These are phyloP conservation scores for Phaetusa simplex DNA, from an alignment of 2,113 vertebrate genomes.

Conservation along the genomic window DNA sequence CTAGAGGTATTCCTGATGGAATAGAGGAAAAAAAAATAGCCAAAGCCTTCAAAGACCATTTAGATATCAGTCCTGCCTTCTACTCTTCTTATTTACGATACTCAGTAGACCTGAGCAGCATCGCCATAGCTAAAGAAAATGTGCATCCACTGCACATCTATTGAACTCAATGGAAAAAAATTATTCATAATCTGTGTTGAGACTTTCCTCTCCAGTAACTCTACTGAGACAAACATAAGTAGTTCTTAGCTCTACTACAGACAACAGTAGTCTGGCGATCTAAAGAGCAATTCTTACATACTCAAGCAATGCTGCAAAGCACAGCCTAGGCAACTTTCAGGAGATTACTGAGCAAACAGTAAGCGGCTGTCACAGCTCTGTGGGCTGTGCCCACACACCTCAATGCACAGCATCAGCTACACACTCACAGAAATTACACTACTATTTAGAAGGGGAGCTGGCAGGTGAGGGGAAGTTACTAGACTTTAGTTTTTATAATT, in stretches of 20 bases:
- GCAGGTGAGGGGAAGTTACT: neutral
- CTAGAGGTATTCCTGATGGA: neutral
- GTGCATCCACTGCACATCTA: neutral
- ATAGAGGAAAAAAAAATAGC: neutral
- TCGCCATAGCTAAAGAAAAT: neutral
- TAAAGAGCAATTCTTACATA: neutral
- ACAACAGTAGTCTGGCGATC: neutral
- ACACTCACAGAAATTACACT: neutral
- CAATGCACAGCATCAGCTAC: neutral
- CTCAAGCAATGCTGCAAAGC: neutral
- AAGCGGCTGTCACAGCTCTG: neutral
- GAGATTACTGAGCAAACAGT: neutral
- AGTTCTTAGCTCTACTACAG: neutral
- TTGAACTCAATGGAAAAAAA: neutral
- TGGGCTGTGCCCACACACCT: neutral
- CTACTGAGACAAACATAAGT: neutral
- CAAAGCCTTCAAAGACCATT: neutral
- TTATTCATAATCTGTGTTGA: neutral
- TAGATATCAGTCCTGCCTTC: neutral
- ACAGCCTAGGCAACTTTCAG: neutral
- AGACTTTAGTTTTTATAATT: neutral
- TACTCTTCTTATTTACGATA: neutral
- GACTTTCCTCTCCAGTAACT: neutral
- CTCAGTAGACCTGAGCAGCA: neutral
- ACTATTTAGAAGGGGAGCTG: neutral